Evolutionary conservation across 2,888 invertebrate genomes (phyloP), one percentile per base, ranked within the genome.

Genomic region (Eilema griseolum): DNA sequence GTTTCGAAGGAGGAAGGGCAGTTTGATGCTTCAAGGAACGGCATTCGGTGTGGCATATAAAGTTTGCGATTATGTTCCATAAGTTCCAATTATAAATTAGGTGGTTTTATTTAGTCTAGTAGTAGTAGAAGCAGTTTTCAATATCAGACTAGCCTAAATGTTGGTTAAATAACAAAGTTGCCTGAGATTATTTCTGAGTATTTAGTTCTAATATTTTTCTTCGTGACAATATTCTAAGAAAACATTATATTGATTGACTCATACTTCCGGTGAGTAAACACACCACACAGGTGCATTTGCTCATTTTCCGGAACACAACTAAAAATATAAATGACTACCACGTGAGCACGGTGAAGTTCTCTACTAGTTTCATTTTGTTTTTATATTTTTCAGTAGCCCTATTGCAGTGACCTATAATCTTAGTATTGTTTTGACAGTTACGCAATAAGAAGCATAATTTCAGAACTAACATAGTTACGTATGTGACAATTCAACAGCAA

Each of bases 151-250:
- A 12, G 12, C 37, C 37, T 37, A 14, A 41, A 41, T 41, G 41
- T 16, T 41, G 16, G 3, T 41, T 41, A 4, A 41, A 16, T 41
- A 16, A 41, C 41, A 2, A 41, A 16, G 16, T 16, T 4, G 16
- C 41, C 4, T 41, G 41, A 14, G 41, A 41, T 41, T 52, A 52
- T 52, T 52, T 52, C n/a, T 7, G 8, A 52, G 2, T 28, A 59
- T 57, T 57, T 23, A 0, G 5, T 28, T 14, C 5, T 26, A 26
- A 1, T 26, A 26, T 12, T 26, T 14, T 26, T 16, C 16, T 59
- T 59, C 59, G n/a, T n/a, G 11, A 23, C 56, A 65, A 23, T 65
- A 16, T 65, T 65, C 65, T 23, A 31, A 65, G 65, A 65, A 62
- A 24, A 62, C 16, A 52, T 23, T 14, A 37, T 37, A 66, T 37